Evolutionary conservation across 30 jellyfish, hydroid and myxozoan species (phyloP).

Genomic region (Hydra vulgaris): DNA sequence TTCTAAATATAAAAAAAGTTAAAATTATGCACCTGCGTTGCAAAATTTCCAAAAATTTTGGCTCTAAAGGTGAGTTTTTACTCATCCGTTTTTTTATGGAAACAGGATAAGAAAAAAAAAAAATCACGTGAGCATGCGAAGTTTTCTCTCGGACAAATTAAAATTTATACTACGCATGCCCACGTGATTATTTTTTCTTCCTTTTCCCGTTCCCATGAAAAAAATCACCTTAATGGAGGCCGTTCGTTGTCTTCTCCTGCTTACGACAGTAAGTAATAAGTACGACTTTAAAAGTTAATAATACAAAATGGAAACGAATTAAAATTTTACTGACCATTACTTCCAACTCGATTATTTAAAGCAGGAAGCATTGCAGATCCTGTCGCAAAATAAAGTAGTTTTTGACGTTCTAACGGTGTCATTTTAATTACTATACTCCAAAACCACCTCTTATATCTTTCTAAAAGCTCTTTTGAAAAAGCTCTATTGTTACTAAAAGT

Average conservation of each 20-base stretch:
- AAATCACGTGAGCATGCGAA: too few relatives aligned
- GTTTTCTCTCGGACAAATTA: too few relatives aligned
- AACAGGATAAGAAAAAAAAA: too few relatives aligned
- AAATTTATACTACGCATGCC: too few relatives aligned
- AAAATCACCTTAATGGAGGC: too few relatives aligned
- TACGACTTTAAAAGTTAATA: not conserved
- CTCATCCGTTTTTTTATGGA: too few relatives aligned
- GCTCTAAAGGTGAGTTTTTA: too few relatives aligned
- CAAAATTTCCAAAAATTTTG: too few relatives aligned
- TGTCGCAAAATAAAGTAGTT: constrained; percentile 63
- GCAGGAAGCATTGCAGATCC: constrained; percentile 90
- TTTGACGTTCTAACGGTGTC: constrained; percentile 71
- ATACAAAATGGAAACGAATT: not conserved
- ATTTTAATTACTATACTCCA: constrained; percentile 68
- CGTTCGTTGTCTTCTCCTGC: too few relatives aligned
- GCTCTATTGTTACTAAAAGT: constrained; percentile 67
- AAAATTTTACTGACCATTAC: constrained; percentile 6
- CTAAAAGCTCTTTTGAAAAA: constrained; percentile 51
- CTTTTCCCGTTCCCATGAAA: too few relatives aligned
- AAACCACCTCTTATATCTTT: constrained; percentile 78
- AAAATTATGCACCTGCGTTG: not conserved
- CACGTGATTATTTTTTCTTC: too few relatives aligned
- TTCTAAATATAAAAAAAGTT: constrained; percentile 32
- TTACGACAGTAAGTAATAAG: too few relatives aligned
- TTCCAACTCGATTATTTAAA: constrained; percentile 63